Conservation (phyloP, 2,797 vertebrate species). For the Harpagifer antarcticus region DNA sequence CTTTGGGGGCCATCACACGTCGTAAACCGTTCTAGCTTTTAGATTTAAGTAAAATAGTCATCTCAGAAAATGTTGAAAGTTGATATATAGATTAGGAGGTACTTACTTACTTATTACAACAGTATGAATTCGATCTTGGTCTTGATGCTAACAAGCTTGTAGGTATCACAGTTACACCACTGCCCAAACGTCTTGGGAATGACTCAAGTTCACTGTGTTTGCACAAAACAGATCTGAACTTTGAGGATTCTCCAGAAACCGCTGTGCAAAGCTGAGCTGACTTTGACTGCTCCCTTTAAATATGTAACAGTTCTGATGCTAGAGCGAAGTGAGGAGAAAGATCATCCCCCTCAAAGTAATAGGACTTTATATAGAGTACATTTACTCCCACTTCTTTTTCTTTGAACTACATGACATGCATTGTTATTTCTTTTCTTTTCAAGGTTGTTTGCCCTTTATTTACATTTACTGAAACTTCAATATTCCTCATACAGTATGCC, state of each 20-base stretch:
- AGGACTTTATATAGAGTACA: constrained; percentile 1
- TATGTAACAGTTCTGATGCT: constrained; percentile 27
- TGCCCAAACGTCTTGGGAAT: constrained; percentile 17
- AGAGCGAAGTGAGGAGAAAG: constrained; percentile 4
- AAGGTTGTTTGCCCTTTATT: background rate
- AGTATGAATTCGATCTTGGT: background rate
- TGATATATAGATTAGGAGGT: background rate
- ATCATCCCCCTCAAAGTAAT: constrained; percentile 5
- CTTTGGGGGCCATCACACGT: no score
- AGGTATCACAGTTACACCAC: background rate
- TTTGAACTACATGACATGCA: background rate
- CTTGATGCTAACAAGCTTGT: constrained; percentile 10
- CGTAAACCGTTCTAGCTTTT: no score
- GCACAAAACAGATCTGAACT: constrained; percentile 39
- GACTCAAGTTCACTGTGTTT: constrained; percentile 32
- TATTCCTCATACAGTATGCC: background rate
- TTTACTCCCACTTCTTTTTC: background rate
- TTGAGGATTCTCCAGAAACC: constrained; percentile 19
- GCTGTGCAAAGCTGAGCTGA: constrained; percentile 23
- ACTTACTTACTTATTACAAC: background rate
- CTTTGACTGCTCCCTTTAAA: constrained; percentile 45
- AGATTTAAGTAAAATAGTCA: no score
- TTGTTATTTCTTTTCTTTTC: background rate
- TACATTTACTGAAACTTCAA: background rate
- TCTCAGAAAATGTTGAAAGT: no score